Conservation (phyloP, 1,140 invertebrate genomes). For the Drosophila truncata region DNA sequence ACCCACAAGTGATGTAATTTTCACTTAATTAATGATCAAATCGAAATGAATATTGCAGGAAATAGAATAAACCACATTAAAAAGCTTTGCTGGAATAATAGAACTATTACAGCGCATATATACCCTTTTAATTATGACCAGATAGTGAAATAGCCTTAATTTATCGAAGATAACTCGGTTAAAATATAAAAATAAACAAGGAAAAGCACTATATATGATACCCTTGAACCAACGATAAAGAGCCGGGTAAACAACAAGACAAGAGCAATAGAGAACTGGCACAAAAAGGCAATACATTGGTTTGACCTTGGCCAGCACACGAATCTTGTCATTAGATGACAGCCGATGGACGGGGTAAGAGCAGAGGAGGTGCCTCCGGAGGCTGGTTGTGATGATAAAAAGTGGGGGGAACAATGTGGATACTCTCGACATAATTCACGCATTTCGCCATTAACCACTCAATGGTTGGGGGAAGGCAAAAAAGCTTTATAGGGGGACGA, state of each 20-base stretch:
- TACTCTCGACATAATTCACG: slow-evolving; percentile 81
- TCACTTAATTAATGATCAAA: no score
- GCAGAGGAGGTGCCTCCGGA: background rate
- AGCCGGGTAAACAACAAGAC: slow-evolving; percentile 41
- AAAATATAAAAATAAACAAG: slow-evolving; percentile 17
- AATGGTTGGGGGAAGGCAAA: slow-evolving; percentile 37
- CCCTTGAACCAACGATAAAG: slow-evolving; percentile 28
- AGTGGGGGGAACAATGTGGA: slow-evolving; percentile 52
- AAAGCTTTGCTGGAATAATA: background rate
- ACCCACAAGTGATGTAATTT: background rate
- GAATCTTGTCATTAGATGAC: slow-evolving; percentile 67
- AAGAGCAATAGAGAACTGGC: slow-evolving; percentile 39
- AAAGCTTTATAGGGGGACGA: slow-evolving; percentile 10
- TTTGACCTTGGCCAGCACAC: slow-evolving; percentile 56
- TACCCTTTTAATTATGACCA: background rate
- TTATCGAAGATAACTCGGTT: background rate
- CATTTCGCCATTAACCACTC: slow-evolving; percentile 82
- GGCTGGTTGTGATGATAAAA: slow-evolving; percentile 10
- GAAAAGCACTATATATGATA: slow-evolving; percentile 12
- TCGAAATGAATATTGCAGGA: no score
- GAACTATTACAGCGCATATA: background rate
- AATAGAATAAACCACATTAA: background rate
- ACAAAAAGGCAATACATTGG: slow-evolving; percentile 53
- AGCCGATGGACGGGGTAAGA: slow-evolving; percentile 10
- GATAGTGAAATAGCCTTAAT: background rate